phyloP scores from a whole-genome alignment of 2,113 vertebrate species.

The Marcusenius ussheri region DNA sequence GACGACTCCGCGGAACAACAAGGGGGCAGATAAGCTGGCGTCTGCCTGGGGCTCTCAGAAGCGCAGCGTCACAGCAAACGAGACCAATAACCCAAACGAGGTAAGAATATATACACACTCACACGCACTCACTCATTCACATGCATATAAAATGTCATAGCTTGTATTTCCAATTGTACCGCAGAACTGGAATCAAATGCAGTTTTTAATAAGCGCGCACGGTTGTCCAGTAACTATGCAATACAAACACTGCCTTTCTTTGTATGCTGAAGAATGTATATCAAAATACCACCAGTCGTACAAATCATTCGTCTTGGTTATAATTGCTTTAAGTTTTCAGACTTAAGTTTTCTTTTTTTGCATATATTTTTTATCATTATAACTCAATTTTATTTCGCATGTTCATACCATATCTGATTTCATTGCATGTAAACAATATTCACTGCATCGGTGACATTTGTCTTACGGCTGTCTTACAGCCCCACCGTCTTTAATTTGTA shows the following conservation, averaged over 20 bases:
- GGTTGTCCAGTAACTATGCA: not conserved
- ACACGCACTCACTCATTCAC: not conserved
- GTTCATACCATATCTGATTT: not conserved
- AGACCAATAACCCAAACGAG: conserved; percentile 72
- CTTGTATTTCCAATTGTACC: not conserved
- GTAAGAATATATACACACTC: conserved; percentile 35
- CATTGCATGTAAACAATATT: not conserved
- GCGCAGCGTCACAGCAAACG: conserved; percentile 53
- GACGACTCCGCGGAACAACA: conserved; percentile 68
- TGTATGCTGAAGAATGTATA: not conserved
- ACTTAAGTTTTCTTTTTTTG: not conserved
- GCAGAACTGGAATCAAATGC: not conserved
- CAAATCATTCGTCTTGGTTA: not conserved
- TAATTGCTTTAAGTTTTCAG: not conserved
- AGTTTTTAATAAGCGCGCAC: not conserved
- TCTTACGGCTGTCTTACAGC: not conserved
- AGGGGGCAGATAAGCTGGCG: conserved; percentile 56
- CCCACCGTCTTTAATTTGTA: not conserved
- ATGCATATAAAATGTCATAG: not conserved
- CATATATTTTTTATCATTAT: not conserved
- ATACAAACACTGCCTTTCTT: not conserved
- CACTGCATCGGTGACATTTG: not conserved
- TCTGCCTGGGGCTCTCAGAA: conserved; percentile 54
- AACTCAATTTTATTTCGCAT: not conserved
- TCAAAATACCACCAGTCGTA: not conserved